Evolutionary conservation across 1,140 invertebrate genomes (phyloP).

Genomic region (Zaprionus gabonicus): DNA sequence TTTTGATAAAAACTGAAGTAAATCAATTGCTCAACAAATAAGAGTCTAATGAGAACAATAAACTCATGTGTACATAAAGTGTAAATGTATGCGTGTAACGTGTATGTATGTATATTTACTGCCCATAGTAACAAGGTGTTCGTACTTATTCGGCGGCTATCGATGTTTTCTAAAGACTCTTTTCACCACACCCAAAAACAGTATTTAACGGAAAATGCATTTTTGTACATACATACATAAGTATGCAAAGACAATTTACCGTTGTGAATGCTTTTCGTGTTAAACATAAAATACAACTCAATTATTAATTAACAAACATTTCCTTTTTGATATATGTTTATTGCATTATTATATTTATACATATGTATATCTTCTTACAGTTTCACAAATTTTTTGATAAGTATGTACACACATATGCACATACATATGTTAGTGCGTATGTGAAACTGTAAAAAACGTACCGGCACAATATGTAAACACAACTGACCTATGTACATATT

Average conservation of each 20-base stretch:
- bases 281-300: neutral
- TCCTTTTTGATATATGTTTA: neutral
- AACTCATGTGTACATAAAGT: neutral
- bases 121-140: constrained; percentile 30
- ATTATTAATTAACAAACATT: neutral
- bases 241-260: neutral
- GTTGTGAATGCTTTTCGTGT: neutral
- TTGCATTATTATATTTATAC: too few species aligned
- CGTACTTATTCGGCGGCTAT: constrained; percentile 23
- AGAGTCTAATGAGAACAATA: neutral
- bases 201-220: neutral
- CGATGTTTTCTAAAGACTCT: constrained; percentile 20
- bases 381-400: neutral
- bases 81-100: neutral
- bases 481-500: neutral
- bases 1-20: neutral
- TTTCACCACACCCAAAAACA: constrained; percentile 38
- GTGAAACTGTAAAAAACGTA: constrained; percentile 14
- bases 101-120: neutral
- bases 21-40: neutral
- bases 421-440: neutral
- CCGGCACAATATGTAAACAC: constrained; percentile 66
- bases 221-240: constrained; percentile 7
- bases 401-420: constrained; percentile 9
- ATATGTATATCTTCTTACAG: neutral